Base-by-base conservation (phyloP, 2,113 vertebrate genomes). In the Sapayoa aenigma region DNA sequence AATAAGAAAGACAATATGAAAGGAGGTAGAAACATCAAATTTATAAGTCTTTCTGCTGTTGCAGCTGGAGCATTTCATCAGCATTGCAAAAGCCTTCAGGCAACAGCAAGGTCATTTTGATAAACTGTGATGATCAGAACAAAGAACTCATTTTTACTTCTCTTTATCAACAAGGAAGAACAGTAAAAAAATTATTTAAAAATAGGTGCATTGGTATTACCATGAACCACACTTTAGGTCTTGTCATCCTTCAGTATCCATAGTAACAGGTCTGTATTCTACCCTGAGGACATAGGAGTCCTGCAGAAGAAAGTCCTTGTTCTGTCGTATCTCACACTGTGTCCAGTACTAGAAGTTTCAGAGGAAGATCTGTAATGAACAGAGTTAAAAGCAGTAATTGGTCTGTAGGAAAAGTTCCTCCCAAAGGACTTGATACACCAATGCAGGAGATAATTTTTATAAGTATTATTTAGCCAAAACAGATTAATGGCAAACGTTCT, bases 11-110 rank as follows among this genome's bases (percentile, higher is more conserved):
- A 71, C 77, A 67, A 35, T 56, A 81, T 59, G 49, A 55, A 80
- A 95, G 73, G 53, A 77, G 39, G 41, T 90, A 67, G 44, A 67
- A 72, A 87, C 47, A 88, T 66, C 42, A 75, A 42, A 62, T 69
- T 89, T 82, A 63, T 58, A 87, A 25, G 37, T 89, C 66, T 84
- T 88, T 76, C 86, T 72, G 86, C 90, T 73, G 42, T 41, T 96
- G 87, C 41, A 78, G 71, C 41, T 76, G 66, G 59, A 71, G 46
- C 39, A 68, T 91, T 95, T 95, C 5, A 78, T 72, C 31, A 79
- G 50, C 60, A 31, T 39, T 80, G 37, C 39, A 79, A 85, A 42
- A 92, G 41, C 66, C 75, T 91, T 87, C 50, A 81, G 65, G 50
- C 53, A 73, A 25, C 11, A 3, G 22, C 76, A 66, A 52, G 44